These are phyloP conservation scores for Aleiodes leptofemur DNA, from an alignment of 2,888 invertebrate species.

Conservation along the genomic window DNA sequence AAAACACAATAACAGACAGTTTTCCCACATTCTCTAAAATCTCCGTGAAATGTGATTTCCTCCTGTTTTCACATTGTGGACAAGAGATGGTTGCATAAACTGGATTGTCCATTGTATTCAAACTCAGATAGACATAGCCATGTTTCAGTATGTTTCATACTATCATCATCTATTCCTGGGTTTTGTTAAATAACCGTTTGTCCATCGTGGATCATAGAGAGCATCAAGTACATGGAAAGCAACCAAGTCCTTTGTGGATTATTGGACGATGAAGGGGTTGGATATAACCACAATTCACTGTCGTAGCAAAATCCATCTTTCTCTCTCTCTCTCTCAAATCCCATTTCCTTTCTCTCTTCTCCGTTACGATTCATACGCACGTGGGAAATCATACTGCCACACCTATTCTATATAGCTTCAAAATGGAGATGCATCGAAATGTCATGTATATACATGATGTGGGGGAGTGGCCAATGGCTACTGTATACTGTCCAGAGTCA, in stretches of 20 bases:
- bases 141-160: neutral
- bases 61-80: constrained; percentile 22
- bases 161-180: constrained; percentile 12
- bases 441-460: constrained; percentile 50
- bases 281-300: constrained; percentile 37
- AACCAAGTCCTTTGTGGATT: constrained; percentile 42
- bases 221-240: constrained; percentile 22
- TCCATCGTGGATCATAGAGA: constrained; percentile 22
- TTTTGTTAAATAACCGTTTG: constrained; percentile 27
- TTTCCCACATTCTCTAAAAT: neutral
- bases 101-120: constrained; percentile 1
- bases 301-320: neutral
- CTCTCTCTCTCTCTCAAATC: neutral
- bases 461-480: constrained; percentile 26
- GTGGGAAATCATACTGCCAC: constrained; percentile 37
- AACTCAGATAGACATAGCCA: neutral
- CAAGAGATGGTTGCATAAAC: constrained; percentile 7
- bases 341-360: neutral
- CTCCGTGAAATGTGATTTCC: constrained; percentile 24
- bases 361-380: neutral
- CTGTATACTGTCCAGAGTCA: constrained; percentile 37
- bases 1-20: neutral
- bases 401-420: neutral
- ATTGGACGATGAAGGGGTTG: constrained; percentile 39
- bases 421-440: constrained; percentile 42